Evolutionary conservation across 2,113 vertebrate genomes (phyloP).

Genomic region (Apodemus sylvaticus): DNA sequence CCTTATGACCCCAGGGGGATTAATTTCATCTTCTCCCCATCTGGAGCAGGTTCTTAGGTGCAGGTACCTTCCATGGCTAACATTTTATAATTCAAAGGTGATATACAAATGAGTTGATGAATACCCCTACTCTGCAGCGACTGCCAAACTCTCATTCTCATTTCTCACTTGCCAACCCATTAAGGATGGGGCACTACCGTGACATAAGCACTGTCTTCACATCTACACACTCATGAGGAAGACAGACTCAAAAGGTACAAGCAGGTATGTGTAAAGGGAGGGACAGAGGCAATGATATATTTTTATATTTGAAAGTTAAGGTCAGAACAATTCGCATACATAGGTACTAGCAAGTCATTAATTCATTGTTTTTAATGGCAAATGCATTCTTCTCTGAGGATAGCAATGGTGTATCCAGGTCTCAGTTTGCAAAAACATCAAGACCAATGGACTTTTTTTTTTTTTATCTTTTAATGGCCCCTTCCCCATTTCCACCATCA

Average conservation of each 20-base stretch:
- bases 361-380: not conserved
- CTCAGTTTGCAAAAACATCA: constrained; percentile 5
- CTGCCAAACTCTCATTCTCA: not conserved
- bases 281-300: too few relatives aligned
- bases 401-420: not conserved
- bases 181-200: not conserved
- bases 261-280: not conserved
- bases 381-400: not conserved
- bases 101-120: not conserved
- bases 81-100: not conserved
- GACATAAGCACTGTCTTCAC: not conserved
- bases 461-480: not conserved
- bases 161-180: not conserved
- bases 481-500: not conserved
- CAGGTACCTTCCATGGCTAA: not conserved
- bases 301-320: constrained; percentile 29
- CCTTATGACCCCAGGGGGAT: not conserved
- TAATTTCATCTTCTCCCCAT: constrained; percentile 36
- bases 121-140: not conserved
- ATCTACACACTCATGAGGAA: not conserved
- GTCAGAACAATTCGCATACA: not conserved
- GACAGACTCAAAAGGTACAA: not conserved
- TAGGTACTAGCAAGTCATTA: not conserved
- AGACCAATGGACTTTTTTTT: not conserved
- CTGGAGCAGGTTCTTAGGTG: not conserved